A percentile compares a stretch with the other conserved stretches of the same genome.
Evolutionary conservation across 1,140 invertebrate genomes (phyloP).

Genomic region (Cyrtorhinus lividipennis): DNA sequence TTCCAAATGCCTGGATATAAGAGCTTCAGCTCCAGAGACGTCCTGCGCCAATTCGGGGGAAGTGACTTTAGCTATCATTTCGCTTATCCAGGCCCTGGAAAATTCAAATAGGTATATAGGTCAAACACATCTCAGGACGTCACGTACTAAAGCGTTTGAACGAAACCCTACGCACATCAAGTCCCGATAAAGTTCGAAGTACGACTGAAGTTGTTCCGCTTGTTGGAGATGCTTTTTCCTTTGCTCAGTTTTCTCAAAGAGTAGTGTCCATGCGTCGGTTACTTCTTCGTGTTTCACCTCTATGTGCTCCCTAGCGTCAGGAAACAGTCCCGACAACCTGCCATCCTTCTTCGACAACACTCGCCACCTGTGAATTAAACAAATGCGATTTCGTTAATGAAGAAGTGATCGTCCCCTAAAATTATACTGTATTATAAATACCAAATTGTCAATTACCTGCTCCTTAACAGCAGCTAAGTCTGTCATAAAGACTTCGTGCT

Average conservation of each 20-base stretch:
- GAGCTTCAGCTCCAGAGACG: slow-evolving; percentile 65
- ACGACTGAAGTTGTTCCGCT: slow-evolving; percentile 73
- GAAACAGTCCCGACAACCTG: slow-evolving; percentile 64
- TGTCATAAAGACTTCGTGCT: slow-evolving; percentile 64
- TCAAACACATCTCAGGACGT: no score
- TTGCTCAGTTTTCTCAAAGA: slow-evolving; percentile 56
- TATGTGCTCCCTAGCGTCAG: slow-evolving; percentile 88
- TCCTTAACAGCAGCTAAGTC: slow-evolving; percentile 80
- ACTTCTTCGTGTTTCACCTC: slow-evolving; percentile 80
- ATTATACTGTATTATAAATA: neutral
- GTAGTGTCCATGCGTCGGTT: slow-evolving; percentile 60
- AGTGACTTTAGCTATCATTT: slow-evolving; percentile 82
- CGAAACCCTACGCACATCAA: slow-evolving; percentile 49
- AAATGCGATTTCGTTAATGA: neutral
- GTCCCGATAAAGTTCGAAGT: slow-evolving; percentile 80
- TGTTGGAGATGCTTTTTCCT: slow-evolving; percentile 67
- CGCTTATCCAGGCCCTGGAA: slow-evolving; percentile 82
- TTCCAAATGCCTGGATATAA: slow-evolving; percentile 74
- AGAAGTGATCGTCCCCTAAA: no score
- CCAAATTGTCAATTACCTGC: slow-evolving; percentile 37
- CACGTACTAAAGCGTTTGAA: no score
- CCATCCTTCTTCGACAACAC: slow-evolving; percentile 47
- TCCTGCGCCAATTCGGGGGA: slow-evolving; percentile 73
- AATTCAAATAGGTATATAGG: no score
- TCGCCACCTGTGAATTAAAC: slow-evolving; percentile 39